Percentiles rank a stretch among this genome's conserved stretches.
These are phyloP conservation scores for Cliona cf. orientalis DNA, from an alignment of 37 sponge, comb jelly and placozoan species.

Conservation along the genomic window DNA sequence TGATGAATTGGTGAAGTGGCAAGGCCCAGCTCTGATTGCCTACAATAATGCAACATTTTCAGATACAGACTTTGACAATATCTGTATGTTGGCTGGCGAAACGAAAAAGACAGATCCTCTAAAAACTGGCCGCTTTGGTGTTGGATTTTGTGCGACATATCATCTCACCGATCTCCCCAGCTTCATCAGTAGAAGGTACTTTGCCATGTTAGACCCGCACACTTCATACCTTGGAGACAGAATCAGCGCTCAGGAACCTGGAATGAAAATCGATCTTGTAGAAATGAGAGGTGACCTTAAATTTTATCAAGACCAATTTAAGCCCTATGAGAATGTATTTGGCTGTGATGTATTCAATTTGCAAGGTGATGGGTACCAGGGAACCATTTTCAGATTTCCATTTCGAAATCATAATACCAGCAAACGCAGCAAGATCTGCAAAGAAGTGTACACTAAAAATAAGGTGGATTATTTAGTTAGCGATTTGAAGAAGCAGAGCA, in stretches of 20 bases:
- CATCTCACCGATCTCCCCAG: slow-evolving; percentile 87
- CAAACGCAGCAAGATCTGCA: slow-evolving; percentile 37
- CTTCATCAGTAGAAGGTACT: slow-evolving; percentile 65
- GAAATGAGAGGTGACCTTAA: slow-evolving; percentile 32
- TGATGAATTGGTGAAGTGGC: slow-evolving; percentile 73
- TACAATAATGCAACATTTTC: slow-evolving; percentile 78
- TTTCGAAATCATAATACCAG: slow-evolving; percentile 34
- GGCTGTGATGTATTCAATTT: slow-evolving; percentile 62
- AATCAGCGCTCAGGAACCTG: slow-evolving; percentile 47
- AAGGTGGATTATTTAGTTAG: slow-evolving; percentile 10
- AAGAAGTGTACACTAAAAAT: slow-evolving; percentile 12
- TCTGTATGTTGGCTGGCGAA: slow-evolving; percentile 71
- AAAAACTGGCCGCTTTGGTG: slow-evolving; percentile 87
- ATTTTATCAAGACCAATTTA: slow-evolving; percentile 72
- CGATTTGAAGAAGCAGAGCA: slow-evolving; percentile 13
- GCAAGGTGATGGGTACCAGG: slow-evolving; percentile 41
- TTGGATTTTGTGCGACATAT: slow-evolving; percentile 84
- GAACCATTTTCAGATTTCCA: slow-evolving; percentile 86
- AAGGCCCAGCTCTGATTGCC: slow-evolving; percentile 84
- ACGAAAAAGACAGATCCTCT: slow-evolving; percentile 71
- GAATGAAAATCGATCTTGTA: slow-evolving; percentile 71
- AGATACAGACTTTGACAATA: slow-evolving; percentile 77
- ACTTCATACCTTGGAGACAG: slow-evolving; percentile 68
- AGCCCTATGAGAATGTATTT: slow-evolving; percentile 74
- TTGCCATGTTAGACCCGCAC: slow-evolving; percentile 89